Evolutionary conservation across 2,113 vertebrate species (phyloP).

Genomic region (Redunca redunca): DNA sequence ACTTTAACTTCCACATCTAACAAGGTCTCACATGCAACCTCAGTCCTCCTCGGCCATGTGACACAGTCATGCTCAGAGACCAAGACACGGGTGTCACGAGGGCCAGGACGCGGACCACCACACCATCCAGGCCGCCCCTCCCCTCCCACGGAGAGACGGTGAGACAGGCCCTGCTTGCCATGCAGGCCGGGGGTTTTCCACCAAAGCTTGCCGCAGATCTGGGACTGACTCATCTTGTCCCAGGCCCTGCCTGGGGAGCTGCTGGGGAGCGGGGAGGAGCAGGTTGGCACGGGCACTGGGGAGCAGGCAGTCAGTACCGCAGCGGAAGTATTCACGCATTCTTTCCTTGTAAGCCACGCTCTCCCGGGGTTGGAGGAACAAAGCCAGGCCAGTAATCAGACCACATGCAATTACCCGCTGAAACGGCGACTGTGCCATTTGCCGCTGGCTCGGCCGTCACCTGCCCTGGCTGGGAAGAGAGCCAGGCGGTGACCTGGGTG

Average conservation of each 20-base stretch:
- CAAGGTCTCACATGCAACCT: not conserved
- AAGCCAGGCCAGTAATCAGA: rapidly evolving
- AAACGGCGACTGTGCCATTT: rapidly evolving
- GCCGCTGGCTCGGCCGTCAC: rapidly evolving
- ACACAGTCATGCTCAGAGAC: rapidly evolving
- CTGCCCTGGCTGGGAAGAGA: rapidly evolving
- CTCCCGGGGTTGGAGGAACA: rapidly evolving
- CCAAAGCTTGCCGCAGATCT: rapidly evolving
- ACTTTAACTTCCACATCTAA: not conserved
- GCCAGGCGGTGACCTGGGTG: rapidly evolving
- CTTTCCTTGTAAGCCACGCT: rapidly evolving
- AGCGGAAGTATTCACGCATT: rapidly evolving
- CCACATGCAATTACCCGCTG: rapidly evolving
- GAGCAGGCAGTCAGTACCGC: rapidly evolving
- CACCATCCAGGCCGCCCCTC: rapidly evolving
- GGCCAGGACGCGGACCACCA: rapidly evolving
- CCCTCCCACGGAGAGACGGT: rapidly evolving
- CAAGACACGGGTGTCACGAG: rapidly evolving
- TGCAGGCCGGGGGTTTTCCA: not conserved
- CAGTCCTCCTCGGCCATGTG: rapidly evolving
- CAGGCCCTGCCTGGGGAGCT: not conserved
- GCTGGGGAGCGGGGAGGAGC: not conserved
- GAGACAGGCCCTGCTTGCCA: not conserved
- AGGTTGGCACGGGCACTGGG: not conserved
- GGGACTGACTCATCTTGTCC: not conserved